These are phyloP conservation scores for Coluber constrictor DNA, from an alignment of 2,797 vertebrate genomes.

Conservation along the genomic window DNA sequence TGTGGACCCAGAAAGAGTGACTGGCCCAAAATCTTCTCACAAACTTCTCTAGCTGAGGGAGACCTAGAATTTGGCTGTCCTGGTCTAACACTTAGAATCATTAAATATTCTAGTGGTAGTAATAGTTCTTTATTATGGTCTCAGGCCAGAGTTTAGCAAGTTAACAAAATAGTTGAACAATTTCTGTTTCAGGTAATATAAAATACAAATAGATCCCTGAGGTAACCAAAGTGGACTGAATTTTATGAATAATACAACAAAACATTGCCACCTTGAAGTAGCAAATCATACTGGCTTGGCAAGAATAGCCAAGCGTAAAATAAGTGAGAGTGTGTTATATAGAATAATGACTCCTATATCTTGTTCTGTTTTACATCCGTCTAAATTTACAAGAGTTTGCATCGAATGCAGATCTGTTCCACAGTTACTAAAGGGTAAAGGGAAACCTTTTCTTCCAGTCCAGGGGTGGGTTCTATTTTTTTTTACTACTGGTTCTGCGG, in stretches of 20 bases:
- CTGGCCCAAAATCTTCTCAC: not conserved
- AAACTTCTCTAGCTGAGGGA: not conserved
- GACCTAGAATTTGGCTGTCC: not conserved
- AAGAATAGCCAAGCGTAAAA: not conserved
- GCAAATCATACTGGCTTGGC: not conserved
- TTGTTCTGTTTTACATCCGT: not conserved
- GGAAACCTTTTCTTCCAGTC: not conserved
- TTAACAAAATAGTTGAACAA: not conserved
- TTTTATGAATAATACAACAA: not conserved
- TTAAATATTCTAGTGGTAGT: not conserved
- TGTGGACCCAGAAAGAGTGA: not conserved
- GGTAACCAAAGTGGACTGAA: not conserved
- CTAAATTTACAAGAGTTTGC: not conserved
- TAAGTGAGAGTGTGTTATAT: not conserved
- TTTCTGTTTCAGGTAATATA: not conserved
- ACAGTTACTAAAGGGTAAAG: not conserved
- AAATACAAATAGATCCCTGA: not conserved
- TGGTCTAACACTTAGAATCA: not conserved
- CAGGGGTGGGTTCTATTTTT: too few relatives aligned
- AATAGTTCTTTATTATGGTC: not conserved
- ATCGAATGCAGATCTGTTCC: not conserved
- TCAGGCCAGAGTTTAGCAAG: not conserved
- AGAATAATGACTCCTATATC: not conserved
- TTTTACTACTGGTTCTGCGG: too few relatives aligned
- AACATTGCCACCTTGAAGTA: not conserved